A percentile compares a stretch with the other conserved stretches of the same genome.
Evolutionary conservation across 2,113 vertebrate species (phyloP).

Genomic region (Leptocoma aspasia): DNA sequence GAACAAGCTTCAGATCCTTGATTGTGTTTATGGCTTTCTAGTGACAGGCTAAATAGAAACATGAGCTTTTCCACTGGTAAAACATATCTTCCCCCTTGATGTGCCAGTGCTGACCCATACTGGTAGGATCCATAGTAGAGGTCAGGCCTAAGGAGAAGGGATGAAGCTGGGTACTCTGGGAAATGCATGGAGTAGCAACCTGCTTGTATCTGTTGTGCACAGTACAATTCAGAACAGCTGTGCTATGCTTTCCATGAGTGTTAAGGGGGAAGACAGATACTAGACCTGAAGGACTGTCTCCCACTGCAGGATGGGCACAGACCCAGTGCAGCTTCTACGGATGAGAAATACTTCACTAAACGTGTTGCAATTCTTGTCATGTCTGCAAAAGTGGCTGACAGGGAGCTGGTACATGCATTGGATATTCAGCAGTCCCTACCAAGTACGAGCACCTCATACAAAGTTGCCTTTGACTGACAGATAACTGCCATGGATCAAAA

Average conservation of each 20-base stretch:
- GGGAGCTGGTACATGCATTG: neutral
- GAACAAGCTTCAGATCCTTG: neutral
- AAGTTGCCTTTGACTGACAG: conserved; percentile 6
- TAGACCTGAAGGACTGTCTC: neutral
- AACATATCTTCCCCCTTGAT: neutral
- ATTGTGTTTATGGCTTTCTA: neutral
- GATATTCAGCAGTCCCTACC: neutral
- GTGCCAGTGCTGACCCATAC: neutral
- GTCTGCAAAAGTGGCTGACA: neutral
- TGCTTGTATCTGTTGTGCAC: neutral
- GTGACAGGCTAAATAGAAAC: neutral
- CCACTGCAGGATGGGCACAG: neutral
- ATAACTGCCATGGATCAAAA: neutral
- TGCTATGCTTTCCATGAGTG: neutral
- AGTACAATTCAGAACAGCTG: neutral
- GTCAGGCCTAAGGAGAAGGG: neutral
- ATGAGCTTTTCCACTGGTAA: neutral
- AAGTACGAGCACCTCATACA: neutral
- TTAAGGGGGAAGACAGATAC: neutral
- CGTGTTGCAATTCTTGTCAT: neutral
- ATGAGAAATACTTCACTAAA: neutral
- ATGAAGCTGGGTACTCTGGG: neutral
- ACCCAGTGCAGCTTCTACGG: neutral
- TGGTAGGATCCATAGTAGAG: accelerated
- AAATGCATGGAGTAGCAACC: neutral